A percentile compares a stretch with the other conserved stretches of the same genome.
These are phyloP conservation scores for Etheostoma perlongum DNA, from an alignment of 2,797 vertebrate genomes.

Conservation along the genomic window DNA sequence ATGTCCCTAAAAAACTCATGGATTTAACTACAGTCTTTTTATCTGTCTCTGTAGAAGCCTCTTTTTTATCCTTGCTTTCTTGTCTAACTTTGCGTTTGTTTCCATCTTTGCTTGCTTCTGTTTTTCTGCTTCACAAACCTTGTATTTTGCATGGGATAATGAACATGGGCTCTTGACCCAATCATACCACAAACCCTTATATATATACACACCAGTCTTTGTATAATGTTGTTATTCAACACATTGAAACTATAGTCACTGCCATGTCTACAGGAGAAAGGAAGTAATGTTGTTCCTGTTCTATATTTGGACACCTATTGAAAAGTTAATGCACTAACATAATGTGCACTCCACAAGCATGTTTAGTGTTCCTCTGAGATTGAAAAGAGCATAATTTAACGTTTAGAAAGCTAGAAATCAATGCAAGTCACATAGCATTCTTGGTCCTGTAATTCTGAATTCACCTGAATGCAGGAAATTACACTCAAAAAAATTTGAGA, in stretches of 20 bases:
- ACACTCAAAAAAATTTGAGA: no score
- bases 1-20: conserved; percentile 47
- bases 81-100: conserved; percentile 4
- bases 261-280: neutral
- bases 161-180: conserved; percentile 7
- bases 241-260: conserved; percentile 2
- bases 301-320: conserved; percentile 28
- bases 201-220: neutral
- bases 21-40: conserved; percentile 51
- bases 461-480: no score
- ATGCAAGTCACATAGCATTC: neutral
- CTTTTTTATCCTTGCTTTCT: conserved; percentile 18
- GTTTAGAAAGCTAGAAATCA: neutral
- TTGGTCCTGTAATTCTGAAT: neutral
- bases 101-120: conserved; percentile 15
- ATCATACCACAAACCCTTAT: neutral
- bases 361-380: neutral
- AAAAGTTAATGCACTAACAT: conserved; percentile 27
- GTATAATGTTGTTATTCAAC: neutral
- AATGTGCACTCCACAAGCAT: conserved; percentile 11
- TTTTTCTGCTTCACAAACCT: conserved; percentile 6
- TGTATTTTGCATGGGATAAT: conserved; percentile 9
- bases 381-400: neutral
- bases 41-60: conserved; percentile 23
- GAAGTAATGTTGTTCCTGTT: conserved; percentile 2